Evolutionary conservation across 1,140 invertebrate species (phyloP).

Genomic region (Caenorhabditis latens): DNA sequence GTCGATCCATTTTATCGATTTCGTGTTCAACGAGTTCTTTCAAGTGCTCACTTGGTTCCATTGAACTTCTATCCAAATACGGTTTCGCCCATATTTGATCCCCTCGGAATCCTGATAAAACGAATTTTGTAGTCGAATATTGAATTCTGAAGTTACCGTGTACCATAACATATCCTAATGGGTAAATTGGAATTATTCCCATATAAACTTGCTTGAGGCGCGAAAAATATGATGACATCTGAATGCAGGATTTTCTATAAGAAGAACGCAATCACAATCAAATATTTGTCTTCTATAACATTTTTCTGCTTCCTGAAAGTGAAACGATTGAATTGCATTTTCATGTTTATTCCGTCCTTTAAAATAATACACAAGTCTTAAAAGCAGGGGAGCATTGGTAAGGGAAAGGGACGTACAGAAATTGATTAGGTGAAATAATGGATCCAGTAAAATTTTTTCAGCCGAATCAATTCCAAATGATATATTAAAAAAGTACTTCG

Average conservation of each 20-base stretch:
- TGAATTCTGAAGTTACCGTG: slow-evolving; percentile 50
- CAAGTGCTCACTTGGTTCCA: slow-evolving; percentile 52
- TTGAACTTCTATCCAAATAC: slow-evolving; percentile 57
- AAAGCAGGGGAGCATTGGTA: not conserved
- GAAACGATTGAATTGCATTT: not conserved
- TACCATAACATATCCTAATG: slow-evolving; percentile 60
- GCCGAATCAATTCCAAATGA: slow-evolving; percentile 37
- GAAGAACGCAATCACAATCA: not conserved
- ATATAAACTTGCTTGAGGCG: slow-evolving; percentile 58
- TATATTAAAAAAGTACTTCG: slow-evolving; percentile 45
- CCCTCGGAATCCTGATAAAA: slow-evolving; percentile 44
- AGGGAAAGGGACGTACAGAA: not conserved
- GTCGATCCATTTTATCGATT: slow-evolving; percentile 59
- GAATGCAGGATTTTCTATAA: not conserved
- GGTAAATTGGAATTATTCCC: slow-evolving; percentile 40
- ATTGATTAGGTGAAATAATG: slow-evolving; percentile 7
- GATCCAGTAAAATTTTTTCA: slow-evolving; percentile 1
- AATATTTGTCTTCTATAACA: not conserved
- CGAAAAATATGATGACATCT: slow-evolving; percentile 13
- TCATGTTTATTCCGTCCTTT: slow-evolving; percentile 52
- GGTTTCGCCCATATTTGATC: slow-evolving; percentile 59
- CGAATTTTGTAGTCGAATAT: not conserved
- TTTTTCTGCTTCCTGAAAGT: not conserved
- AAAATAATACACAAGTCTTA: slow-evolving; percentile 45
- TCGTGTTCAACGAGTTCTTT: slow-evolving; percentile 63